phyloP scores from a whole-genome alignment of 2,797 vertebrate genomes.

The Phoebastria nigripes region DNA sequence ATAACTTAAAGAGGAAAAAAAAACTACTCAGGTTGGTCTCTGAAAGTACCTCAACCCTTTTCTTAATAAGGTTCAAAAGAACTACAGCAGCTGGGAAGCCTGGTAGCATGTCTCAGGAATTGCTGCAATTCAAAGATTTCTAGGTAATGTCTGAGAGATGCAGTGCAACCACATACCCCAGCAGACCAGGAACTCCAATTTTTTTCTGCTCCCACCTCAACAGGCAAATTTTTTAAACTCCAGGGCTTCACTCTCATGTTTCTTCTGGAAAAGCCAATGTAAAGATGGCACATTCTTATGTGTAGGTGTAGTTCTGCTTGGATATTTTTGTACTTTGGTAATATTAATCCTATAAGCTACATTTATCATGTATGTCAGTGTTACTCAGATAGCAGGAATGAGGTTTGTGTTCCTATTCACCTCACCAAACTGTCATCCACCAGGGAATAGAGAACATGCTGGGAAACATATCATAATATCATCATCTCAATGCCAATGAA shows the following conservation, averaged over 20 bases:
- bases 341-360: neutral
- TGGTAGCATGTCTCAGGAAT: accelerated
- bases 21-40: neutral
- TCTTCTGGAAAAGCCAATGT: neutral
- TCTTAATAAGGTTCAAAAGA: neutral
- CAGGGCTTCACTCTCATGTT: neutral
- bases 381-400: neutral
- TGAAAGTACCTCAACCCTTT: neutral
- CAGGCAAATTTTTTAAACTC: neutral
- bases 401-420: neutral
- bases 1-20: neutral
- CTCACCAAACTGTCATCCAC: neutral
- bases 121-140: neutral
- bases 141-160: neutral
- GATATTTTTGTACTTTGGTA: neutral
- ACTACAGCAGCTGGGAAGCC: neutral
- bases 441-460: neutral
- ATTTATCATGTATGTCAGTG: neutral
- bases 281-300: neutral
- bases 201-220: neutral
- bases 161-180: neutral
- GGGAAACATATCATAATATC: neutral
- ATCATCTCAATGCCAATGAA: neutral
- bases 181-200: neutral
- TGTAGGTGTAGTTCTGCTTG: neutral